Base-by-base conservation (phyloP, 1,140 invertebrate species). In the Nebria ingens region DNA sequence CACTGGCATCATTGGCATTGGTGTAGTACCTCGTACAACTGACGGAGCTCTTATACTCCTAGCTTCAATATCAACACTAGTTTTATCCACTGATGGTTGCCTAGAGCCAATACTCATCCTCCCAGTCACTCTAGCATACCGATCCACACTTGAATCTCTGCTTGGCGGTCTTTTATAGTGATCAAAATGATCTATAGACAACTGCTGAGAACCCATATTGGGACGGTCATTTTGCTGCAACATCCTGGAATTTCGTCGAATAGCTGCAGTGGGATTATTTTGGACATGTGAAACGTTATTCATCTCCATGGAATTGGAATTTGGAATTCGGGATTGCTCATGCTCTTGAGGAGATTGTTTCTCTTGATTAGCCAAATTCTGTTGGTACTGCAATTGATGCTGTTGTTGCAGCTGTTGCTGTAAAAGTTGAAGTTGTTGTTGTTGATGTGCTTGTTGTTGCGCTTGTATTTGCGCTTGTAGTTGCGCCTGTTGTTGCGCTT, bases 121-220 rank as follows among this genome's bases (percentile, higher is more conserved):
- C 51, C 76, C 78, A 2, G 77, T 74, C 19, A 80, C 80, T 58
- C 84, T 74, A 1, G 82, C 78, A 65, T 87, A 91, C 20, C 88
- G 78, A 74, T 93, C 90, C 29, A 91, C 86, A 60, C 89, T 92
- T 59, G 85, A 86, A 66, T 93, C 91, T 66, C 89, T 76, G 73
- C 89, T 91, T 1, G 89, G 87, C 53, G 89, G 86, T 65, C 87
- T 78, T 69, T 92, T 91, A 68, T 97, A 98, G 67, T 97, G 93
- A 74, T 97, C 93, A 69, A 97, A 83, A 65, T 83, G 80, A 62
- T 84, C 82, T 59, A 83, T 84, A 23, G 80, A 82, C 1, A 80
- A 72, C 64, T 79, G 76, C 38, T 68, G 64, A 4, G 70, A 68
- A n/a, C 73, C 73, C 54, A 79, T 55, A 62, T 75, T 74, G 11